phyloP scores from a whole-genome alignment of 1,140 invertebrate genomes.

The Heliconius congener region DNA sequence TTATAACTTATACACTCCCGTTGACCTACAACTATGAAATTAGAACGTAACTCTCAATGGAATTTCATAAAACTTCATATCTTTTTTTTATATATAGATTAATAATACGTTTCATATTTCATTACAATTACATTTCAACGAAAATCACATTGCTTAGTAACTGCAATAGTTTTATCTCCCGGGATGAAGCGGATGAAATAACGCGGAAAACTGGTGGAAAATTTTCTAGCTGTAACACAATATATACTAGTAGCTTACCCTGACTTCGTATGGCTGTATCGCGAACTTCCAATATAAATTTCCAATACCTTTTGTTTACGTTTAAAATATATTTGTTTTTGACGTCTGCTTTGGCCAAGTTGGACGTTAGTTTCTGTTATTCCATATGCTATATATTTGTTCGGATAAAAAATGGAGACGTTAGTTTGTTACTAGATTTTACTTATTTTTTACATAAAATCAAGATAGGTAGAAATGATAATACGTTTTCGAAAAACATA shows the following conservation, averaged over 20 bases:
- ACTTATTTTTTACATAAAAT: too few relatives aligned
- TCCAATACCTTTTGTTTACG: neutral
- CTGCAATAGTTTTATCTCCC: neutral
- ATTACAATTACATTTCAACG: neutral
- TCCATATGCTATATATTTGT: neutral
- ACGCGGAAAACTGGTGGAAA: neutral
- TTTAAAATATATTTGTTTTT: conserved; percentile 6
- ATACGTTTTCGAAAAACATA: too few relatives aligned
- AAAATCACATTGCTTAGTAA: neutral
- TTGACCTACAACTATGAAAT: too few relatives aligned
- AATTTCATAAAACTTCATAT: neutral
- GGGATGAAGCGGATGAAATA: neutral
- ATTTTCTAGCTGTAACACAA: neutral
- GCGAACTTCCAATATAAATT: neutral
- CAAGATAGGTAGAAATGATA: too few relatives aligned
- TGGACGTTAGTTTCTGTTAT: neutral
- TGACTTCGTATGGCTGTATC: conserved; percentile 1
- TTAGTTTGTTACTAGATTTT: too few relatives aligned
- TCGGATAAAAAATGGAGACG: too few relatives aligned
- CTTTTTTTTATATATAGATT: neutral
- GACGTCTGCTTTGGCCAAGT: neutral
- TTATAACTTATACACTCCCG: too few relatives aligned
- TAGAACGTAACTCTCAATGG: neutral
- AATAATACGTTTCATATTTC: neutral
- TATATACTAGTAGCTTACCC: neutral